These are phyloP conservation scores for Heterocephalus glaber DNA, from an alignment of 2,113 vertebrate species.

Conservation along the genomic window DNA sequence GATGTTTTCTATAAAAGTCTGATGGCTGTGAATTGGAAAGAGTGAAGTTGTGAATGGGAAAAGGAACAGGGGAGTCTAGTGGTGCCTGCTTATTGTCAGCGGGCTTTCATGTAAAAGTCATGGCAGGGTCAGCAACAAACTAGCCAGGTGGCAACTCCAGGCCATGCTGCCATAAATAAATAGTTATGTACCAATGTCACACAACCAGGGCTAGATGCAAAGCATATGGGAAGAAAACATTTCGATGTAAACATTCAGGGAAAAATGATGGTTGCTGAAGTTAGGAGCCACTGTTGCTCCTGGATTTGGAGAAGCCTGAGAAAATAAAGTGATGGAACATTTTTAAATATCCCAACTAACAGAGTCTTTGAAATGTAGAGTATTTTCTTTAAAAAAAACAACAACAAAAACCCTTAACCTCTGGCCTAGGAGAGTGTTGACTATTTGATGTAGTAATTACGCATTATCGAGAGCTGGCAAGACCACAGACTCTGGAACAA, in stretches of 20 bases:
- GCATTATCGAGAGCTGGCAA: not conserved
- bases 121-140: slow-evolving; percentile 80
- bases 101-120: slow-evolving; percentile 80
- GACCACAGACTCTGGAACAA: not conserved
- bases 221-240: slow-evolving; percentile 77
- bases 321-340: slow-evolving; percentile 25
- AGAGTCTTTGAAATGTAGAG: slow-evolving; percentile 25
- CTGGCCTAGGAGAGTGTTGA: slow-evolving; percentile 49
- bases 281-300: slow-evolving; percentile 21
- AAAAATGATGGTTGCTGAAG: slow-evolving; percentile 34
- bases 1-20: slow-evolving; percentile 80
- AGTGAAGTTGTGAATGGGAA: slow-evolving; percentile 60
- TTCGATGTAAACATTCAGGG: slow-evolving; percentile 72
- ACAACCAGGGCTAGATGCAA: slow-evolving; percentile 76
- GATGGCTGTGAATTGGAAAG: slow-evolving; percentile 74
- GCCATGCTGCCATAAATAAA: slow-evolving; percentile 81
- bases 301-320: slow-evolving; percentile 1
- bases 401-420: slow-evolving; percentile 30
- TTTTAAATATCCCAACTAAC: not conserved
- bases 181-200: slow-evolving; percentile 82
- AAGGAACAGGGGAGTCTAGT: slow-evolving; percentile 53
- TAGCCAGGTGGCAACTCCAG: slow-evolving; percentile 81
- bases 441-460: slow-evolving; percentile 38
- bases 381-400: not conserved
- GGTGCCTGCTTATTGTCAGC: slow-evolving; percentile 78